A percentile compares a stretch with the other conserved stretches of the same genome.
phyloP scores from a whole-genome alignment of 2,113 vertebrate genomes.

The Trematocara unimaculatum region DNA sequence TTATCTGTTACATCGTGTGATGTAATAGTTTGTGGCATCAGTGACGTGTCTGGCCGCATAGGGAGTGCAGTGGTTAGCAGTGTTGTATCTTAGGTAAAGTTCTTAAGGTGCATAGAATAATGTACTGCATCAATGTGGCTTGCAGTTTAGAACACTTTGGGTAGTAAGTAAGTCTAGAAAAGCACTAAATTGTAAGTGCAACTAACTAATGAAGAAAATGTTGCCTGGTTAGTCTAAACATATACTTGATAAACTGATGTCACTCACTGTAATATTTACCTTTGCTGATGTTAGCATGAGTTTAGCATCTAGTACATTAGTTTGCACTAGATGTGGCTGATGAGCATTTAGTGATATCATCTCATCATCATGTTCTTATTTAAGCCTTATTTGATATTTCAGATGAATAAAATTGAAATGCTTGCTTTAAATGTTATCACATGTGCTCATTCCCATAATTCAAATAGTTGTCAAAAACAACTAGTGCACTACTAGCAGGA shows the following conservation, averaged over 20 bases:
- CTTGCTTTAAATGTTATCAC: neutral
- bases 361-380: slow-evolving; percentile 16
- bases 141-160: neutral
- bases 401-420: neutral
- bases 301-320: neutral
- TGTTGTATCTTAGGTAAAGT: neutral
- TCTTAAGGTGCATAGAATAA: neutral
- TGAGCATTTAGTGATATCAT: slow-evolving; percentile 15
- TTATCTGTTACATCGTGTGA: neutral
- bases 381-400: neutral
- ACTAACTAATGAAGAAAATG: neutral
- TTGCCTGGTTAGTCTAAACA: neutral
- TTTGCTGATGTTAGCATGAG: neutral
- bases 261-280: neutral
- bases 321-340: neutral
- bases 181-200: neutral
- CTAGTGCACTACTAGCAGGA: too few species aligned
- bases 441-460: neutral
- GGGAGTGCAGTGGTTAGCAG: neutral
- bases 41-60: neutral
- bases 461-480: neutral
- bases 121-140: accelerated
- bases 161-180: neutral
- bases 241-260: neutral
- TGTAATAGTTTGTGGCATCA: neutral